Percentiles rank a stretch among this genome's conserved stretches.
Conservation (phyloP, 2,797 vertebrate genomes). For the Hapalemur alaotrensis region DNA sequence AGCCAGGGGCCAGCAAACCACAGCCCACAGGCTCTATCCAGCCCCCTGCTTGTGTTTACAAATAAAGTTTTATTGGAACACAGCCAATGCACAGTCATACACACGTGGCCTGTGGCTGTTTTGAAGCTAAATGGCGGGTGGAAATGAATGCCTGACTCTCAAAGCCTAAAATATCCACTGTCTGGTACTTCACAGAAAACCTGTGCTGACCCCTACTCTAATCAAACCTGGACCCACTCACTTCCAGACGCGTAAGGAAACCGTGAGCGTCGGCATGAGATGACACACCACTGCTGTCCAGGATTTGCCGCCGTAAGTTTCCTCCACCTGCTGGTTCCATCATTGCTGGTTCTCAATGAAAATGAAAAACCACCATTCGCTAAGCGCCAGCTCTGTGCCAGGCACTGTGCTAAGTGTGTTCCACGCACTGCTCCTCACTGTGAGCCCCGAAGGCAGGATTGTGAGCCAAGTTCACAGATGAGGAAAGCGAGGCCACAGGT, state of each 20-base stretch:
- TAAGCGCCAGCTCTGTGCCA: background rate
- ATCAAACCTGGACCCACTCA: background rate
- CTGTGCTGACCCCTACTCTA: background rate
- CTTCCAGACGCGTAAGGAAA: background rate
- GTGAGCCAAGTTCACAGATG: fast-evolving
- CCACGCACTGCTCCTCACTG: fast-evolving
- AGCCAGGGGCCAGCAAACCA: background rate
- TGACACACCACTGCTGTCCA: background rate
- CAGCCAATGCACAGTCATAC: no score
- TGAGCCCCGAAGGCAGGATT: background rate
- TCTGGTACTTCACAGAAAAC: background rate
- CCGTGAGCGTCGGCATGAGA: fast-evolving
- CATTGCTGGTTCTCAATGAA: fast-evolving
- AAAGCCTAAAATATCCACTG: fast-evolving
- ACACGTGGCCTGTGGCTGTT: background rate
- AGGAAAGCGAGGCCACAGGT: background rate
- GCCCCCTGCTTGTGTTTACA: background rate
- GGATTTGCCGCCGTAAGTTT: fast-evolving
- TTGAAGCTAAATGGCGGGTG: fast-evolving
- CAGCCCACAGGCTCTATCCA: background rate
- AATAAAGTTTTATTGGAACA: background rate
- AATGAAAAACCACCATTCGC: fast-evolving
- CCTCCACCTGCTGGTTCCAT: background rate
- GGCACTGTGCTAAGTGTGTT: background rate
- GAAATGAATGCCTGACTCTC: fast-evolving